Percentiles rank a stretch among this genome's conserved stretches.
Evolutionary conservation across 2,113 vertebrate species (phyloP).

Genomic region (Periophthalmodon schlosseri): DNA sequence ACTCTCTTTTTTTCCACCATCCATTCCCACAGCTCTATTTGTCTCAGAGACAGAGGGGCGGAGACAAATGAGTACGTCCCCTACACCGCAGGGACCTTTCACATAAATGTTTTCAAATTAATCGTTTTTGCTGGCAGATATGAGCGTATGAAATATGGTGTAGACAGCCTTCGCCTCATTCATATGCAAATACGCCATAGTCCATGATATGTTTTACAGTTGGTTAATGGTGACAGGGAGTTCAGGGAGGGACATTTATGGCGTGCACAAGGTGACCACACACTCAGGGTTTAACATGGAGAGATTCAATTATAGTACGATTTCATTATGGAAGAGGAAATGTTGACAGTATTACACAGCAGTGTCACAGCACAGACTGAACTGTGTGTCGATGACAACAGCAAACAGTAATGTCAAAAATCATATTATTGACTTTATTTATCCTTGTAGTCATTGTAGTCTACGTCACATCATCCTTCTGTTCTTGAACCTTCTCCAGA

Average conservation of each 20-base stretch:
- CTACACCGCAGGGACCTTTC: constrained; percentile 54
- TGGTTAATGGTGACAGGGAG: neutral
- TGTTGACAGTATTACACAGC: neutral
- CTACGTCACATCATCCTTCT: too few relatives aligned
- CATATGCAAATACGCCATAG: constrained; percentile 69
- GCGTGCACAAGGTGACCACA: constrained; percentile 38
- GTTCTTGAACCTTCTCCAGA: too few relatives aligned
- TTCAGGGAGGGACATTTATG: constrained; percentile 35
- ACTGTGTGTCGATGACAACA: too few relatives aligned
- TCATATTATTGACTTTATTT: too few relatives aligned
- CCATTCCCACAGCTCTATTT: neutral
- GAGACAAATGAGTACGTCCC: constrained; percentile 62
- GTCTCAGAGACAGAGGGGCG: constrained; percentile 43
- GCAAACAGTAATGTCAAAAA: too few relatives aligned
- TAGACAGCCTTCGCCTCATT: constrained; percentile 47
- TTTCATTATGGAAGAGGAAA: constrained; percentile 9
- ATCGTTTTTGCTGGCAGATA: constrained; percentile 50
- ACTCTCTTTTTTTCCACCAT: too few relatives aligned
- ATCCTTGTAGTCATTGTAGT: too few relatives aligned
- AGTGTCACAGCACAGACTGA: neutral
- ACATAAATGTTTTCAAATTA: constrained; percentile 69
- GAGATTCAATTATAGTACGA: neutral
- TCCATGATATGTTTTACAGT: constrained; percentile 50
- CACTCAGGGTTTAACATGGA: constrained; percentile 16
- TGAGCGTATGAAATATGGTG: constrained; percentile 61